Percentiles rank a stretch among this genome's conserved stretches.
phyloP scores from a whole-genome alignment of 2,113 vertebrate genomes.

The Scomber colias region DNA sequence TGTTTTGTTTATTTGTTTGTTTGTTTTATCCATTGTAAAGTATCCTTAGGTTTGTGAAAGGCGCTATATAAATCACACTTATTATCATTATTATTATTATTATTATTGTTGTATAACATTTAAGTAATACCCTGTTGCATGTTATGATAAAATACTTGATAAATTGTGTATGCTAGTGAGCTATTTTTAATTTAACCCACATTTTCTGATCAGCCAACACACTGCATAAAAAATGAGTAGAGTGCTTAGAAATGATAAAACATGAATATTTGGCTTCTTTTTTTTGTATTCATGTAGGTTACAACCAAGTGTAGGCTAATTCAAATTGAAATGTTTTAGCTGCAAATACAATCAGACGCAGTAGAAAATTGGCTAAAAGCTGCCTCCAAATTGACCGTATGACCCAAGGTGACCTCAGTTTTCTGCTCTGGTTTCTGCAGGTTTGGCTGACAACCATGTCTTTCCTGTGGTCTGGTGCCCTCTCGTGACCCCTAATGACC shows the following conservation, averaged over 20 bases:
- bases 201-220: background rate
- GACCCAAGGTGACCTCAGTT: background rate
- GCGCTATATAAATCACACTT: no score
- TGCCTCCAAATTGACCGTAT: conserved; percentile 2
- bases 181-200: background rate
- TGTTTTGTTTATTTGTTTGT: no score
- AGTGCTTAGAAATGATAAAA: background rate
- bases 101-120: background rate
- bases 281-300: background rate
- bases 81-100: no score
- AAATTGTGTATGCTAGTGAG: background rate
- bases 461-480: conserved; percentile 39
- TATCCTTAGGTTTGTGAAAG: no score
- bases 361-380: background rate
- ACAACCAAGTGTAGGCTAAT: background rate
- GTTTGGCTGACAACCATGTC: conserved; percentile 57
- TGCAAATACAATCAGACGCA: background rate
- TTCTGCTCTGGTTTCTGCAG: conserved; percentile 54
- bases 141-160: background rate
- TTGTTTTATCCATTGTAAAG: no score
- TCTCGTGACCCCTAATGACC: conserved; percentile 70
- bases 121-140: background rate
- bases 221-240: background rate
- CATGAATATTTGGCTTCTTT: background rate
- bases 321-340: background rate